A percentile compares a stretch with the other conserved stretches of the same genome.
These are phyloP conservation scores for Rhinopomastus cyanomelas DNA, from an alignment of 2,113 vertebrate species.

Conservation along the genomic window DNA sequence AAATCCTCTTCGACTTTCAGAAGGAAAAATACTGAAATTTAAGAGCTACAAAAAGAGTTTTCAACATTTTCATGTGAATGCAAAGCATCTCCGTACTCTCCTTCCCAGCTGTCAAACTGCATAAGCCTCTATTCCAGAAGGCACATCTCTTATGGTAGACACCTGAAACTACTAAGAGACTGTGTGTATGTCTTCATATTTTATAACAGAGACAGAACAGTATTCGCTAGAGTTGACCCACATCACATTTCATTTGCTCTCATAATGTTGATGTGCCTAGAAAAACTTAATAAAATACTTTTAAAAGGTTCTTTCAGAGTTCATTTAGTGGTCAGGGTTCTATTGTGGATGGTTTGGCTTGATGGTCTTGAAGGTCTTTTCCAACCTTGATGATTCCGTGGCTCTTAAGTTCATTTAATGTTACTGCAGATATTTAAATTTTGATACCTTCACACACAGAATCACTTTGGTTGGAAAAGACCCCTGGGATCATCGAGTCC, in stretches of 20 bases:
- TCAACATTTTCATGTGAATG: conserved; percentile 9
- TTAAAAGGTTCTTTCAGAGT: too few species aligned
- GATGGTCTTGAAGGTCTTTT: too few species aligned
- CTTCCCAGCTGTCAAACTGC: background rate
- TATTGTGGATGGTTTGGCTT: too few species aligned
- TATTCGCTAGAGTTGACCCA: background rate
- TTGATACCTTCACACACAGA: too few species aligned
- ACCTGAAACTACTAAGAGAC: background rate
- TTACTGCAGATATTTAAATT: background rate
- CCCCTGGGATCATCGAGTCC: too few species aligned
- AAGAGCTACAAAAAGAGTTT: conserved; percentile 35
- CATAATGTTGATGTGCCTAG: background rate
- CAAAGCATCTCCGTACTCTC: background rate
- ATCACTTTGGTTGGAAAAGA: too few species aligned
- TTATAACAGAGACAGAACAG: background rate
- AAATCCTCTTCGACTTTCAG: conserved; percentile 23
- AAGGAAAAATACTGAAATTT: conserved; percentile 39
- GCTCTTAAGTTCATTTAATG: background rate
- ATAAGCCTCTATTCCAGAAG: background rate
- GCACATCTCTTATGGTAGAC: background rate
- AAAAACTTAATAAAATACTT: background rate
- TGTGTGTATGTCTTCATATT: background rate
- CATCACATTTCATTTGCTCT: conserved; percentile 1
- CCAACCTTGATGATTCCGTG: too few species aligned
- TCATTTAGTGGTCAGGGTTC: too few species aligned